phyloP scores from a whole-genome alignment of 2,797 vertebrate genomes.

The Acrocephalus scirpaceus region DNA sequence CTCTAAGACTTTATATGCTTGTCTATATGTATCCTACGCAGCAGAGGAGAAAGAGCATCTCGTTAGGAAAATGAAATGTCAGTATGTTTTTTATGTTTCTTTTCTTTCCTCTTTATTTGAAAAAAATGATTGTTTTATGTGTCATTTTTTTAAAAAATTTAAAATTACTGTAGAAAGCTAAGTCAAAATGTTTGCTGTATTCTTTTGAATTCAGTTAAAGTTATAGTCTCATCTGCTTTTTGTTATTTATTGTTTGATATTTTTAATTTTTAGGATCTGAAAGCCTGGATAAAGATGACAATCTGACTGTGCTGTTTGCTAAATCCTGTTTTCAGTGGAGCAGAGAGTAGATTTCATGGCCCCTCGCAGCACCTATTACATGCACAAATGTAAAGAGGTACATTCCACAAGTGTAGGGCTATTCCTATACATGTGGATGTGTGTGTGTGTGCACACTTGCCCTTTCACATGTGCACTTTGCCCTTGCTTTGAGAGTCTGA shows the following conservation, averaged over 20 bases:
- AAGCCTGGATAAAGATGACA: background rate
- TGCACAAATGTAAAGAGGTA: background rate
- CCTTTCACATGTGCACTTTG: background rate
- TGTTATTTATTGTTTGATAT: background rate
- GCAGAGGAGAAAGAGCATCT: background rate
- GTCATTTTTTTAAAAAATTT: background rate
- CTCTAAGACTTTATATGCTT: background rate
- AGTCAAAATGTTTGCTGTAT: background rate
- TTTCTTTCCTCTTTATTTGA: background rate
- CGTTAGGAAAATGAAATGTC: background rate
- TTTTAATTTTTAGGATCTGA: background rate
- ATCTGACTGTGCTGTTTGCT: background rate
- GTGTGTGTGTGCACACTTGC: background rate
- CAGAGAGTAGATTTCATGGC: background rate
- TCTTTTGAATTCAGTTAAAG: background rate
- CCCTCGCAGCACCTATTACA: background rate
- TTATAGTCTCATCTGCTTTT: background rate
- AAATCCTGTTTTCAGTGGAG: background rate
- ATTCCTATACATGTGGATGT: fast-evolving
- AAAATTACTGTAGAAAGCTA: background rate
- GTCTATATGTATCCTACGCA: background rate
- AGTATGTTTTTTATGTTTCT: background rate
- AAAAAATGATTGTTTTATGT: background rate
- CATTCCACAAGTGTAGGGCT: background rate
- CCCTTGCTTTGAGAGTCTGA: background rate